Evolutionary conservation across 2,113 vertebrate species (phyloP).

Genomic region (Otocyon megalotis): DNA sequence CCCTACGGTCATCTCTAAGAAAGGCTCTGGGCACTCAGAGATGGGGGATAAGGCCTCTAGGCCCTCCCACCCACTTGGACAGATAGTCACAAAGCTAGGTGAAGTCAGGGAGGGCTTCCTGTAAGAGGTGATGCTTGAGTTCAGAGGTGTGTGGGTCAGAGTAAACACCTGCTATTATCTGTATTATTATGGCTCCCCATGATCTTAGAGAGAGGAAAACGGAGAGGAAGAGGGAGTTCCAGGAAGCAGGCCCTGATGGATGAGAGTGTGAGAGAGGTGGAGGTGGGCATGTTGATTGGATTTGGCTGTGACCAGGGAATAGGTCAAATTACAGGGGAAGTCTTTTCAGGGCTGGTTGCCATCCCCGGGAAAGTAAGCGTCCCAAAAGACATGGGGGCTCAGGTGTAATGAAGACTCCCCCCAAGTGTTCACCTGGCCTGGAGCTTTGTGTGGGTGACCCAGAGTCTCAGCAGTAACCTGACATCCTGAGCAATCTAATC

Average conservation of each 20-base stretch:
- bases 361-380: background rate
- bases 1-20: background rate
- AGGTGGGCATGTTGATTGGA: background rate
- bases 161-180: background rate
- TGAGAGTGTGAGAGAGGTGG: background rate
- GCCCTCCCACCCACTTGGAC: background rate
- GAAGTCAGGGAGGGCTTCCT: slow-evolving; percentile 16
- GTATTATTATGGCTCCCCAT: background rate
- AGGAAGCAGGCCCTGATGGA: background rate
- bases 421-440: background rate
- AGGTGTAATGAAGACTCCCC: no score
- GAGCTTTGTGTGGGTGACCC: background rate
- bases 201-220: background rate
- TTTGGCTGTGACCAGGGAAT: background rate
- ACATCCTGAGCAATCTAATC: background rate
- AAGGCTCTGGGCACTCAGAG: background rate
- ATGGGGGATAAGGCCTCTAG: background rate
- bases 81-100: background rate
- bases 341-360: background rate
- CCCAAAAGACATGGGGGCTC: background rate
- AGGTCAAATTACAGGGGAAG: background rate
- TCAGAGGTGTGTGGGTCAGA: background rate
- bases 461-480: background rate
- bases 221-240: background rate
- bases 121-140: background rate